Evolutionary conservation across 1,140 invertebrate genomes (phyloP).

Genomic region (Chlorops oryzae): DNA sequence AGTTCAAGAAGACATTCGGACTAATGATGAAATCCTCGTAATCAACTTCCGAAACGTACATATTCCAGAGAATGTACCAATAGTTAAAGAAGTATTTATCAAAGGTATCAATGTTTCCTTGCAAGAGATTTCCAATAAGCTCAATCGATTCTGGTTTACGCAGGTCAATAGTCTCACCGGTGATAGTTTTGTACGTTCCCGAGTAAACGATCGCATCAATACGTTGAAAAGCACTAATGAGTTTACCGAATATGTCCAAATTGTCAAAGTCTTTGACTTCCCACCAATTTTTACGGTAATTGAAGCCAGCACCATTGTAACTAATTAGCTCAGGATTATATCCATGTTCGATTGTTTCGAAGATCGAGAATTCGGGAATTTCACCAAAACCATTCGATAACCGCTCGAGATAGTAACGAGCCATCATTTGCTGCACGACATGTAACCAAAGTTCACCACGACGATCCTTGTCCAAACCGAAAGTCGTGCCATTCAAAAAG

Average conservation of each 20-base stretch:
- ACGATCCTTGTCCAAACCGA: constrained; percentile 47
- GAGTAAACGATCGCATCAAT: constrained; percentile 55
- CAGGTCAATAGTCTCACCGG: constrained; percentile 2
- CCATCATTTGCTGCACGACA: constrained; percentile 53
- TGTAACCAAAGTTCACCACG: constrained; percentile 55
- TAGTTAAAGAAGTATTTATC: constrained; percentile 35
- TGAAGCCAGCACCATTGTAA: constrained; percentile 56
- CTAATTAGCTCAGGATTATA: constrained; percentile 54
- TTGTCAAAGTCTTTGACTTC: constrained; percentile 34
- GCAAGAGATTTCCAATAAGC: constrained; percentile 50
- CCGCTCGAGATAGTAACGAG: constrained; percentile 58
- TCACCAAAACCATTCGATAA: constrained; percentile 54
- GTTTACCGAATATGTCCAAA: constrained; percentile 38
- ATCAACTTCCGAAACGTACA: constrained; percentile 17
- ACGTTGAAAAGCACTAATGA: constrained; percentile 49
- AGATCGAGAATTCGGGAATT: constrained; percentile 51
- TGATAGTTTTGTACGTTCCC: constrained; percentile 32
- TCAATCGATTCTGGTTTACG: constrained; percentile 47
- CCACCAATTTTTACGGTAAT: constrained; percentile 52
- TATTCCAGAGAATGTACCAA: constrained; percentile 39
- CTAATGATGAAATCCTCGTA: constrained; percentile 43
- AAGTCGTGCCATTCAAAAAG: constrained; percentile 41
- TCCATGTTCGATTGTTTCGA: constrained; percentile 50
- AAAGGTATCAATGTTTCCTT: constrained; percentile 49
- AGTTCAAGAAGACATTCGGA: constrained; percentile 44